phyloP scores from a whole-genome alignment of 2,797 vertebrate species.

The Triplophysa bombifrons region DNA sequence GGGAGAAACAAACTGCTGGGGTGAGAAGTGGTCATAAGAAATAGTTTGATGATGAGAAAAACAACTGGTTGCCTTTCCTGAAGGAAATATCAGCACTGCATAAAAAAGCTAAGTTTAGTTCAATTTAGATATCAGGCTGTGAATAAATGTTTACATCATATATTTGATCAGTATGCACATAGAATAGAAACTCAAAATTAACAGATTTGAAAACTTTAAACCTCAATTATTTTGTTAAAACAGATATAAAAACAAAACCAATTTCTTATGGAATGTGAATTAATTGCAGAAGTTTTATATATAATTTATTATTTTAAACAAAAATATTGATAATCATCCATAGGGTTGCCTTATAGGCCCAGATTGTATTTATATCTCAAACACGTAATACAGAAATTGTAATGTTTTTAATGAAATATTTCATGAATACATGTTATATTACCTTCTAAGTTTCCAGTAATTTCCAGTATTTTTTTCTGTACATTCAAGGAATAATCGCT shows the following conservation, averaged over 20 bases:
- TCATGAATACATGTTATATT: conserved; percentile 42
- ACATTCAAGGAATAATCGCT: conserved; percentile 35
- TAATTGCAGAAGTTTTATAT: too few species aligned
- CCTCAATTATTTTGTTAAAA: too few species aligned
- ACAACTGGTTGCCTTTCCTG: neutral
- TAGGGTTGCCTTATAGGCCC: too few species aligned
- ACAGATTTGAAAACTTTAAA: too few species aligned
- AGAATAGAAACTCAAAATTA: too few species aligned
- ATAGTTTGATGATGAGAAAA: neutral
- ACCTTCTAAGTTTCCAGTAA: conserved; percentile 37
- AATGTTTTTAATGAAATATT: conserved; percentile 46
- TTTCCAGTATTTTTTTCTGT: conserved; percentile 19
- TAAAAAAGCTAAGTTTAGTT: neutral
- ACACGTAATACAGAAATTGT: neutral
- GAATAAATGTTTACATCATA: neutral
- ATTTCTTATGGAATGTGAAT: too few species aligned
- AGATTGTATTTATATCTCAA: too few species aligned
- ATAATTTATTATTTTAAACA: too few species aligned
- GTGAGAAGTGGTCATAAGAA: neutral
- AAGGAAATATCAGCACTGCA: neutral
- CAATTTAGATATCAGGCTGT: neutral
- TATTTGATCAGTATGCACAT: too few species aligned
- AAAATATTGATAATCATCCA: too few species aligned
- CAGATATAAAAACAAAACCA: too few species aligned
- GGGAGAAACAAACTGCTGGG: conserved; percentile 1